Base-by-base conservation (phyloP, 2,888 invertebrate species). In the Drosophila vallismaia region DNA sequence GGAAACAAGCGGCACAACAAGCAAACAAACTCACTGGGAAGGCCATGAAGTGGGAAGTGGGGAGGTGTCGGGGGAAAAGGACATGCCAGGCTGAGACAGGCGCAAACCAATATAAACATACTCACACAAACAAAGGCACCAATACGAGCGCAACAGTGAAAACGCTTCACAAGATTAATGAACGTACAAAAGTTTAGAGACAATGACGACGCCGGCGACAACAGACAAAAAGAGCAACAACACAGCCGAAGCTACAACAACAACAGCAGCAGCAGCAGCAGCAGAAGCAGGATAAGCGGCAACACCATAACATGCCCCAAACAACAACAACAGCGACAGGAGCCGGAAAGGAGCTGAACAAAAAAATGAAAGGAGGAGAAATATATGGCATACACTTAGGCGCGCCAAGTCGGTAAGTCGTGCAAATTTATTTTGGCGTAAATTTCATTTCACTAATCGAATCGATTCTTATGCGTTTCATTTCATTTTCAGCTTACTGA, bases 151-250 rank as follows among this genome's bases (percentile, higher is more conserved):
- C 69, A 75, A 78, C 85, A 77, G 78, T 77, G 74, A 77, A 81
- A 86, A 84, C 83, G 83, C 87, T 86, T 79, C 85, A 81, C 79
- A 84, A 84, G 83, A 84, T 86, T 84, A 84, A 84, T 84, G 83
- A 81, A 86, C 82, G 83, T 86, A 84, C 87, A 84, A 86, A 84
- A 84, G 85, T 84, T 84, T 84, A 84, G 87, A 84, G 85, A 84
- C 83, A 84, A 84, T 84, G 85, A 81, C 87, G 83, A 78, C 84
- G 71, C 70, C 71, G 85, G 68, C 71, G 64, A 77, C 72, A 54
- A 70, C 64, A 58, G 58, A 50, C 56, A 58, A 74, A 49, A 48
- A 64, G 48, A 49, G 53, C 26, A 33, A 48, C 60, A 53, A 26
- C 36, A 46, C 19, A 19, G 52, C 58, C 54, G 19, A 3, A 50